Conservation (phyloP, 2,888 invertebrate species). For the Stenotaenia linearis region DNA sequence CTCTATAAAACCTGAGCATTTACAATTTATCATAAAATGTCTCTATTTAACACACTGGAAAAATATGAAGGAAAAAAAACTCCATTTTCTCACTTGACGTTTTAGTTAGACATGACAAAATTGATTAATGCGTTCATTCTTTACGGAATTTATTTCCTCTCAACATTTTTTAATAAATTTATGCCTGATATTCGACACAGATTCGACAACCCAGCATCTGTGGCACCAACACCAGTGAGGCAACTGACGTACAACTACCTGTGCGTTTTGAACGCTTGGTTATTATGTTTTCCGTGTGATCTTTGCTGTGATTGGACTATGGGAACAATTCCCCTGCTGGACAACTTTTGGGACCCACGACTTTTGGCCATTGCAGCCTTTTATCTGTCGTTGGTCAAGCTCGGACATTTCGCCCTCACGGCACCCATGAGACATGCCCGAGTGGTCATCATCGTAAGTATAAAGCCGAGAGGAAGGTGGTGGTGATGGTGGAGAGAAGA, state of each 20-base stretch:
- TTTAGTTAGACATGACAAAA: not conserved
- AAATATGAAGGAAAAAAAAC: not conserved
- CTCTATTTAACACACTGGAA: not conserved
- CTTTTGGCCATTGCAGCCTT: constrained; percentile 72
- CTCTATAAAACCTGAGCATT: not conserved
- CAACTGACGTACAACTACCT: constrained; percentile 91
- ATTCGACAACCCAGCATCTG: constrained; percentile 96
- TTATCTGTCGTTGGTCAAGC: constrained; percentile 52
- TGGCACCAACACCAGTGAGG: constrained; percentile 70
- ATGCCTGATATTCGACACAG: constrained; percentile 47
- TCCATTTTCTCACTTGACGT: not conserved
- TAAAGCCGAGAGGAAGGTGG: constrained; percentile 4
- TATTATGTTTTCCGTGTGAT: constrained; percentile 79
- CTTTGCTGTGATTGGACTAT: constrained; percentile 98
- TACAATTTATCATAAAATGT: not conserved
- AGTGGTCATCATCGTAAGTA: constrained; percentile 40
- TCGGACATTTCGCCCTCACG: constrained; percentile 37
- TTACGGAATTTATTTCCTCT: not conserved
- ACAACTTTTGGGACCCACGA: constrained; percentile 69
- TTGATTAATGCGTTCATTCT: not conserved
- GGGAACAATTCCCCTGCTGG: constrained; percentile 85
- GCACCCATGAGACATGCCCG: constrained; percentile 30
- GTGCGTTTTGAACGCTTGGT: constrained; percentile 82
- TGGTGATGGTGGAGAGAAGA: not conserved
- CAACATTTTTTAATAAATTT: not conserved